Evolutionary conservation across 2,888 invertebrate genomes (phyloP), one percentile per base, ranked within the genome.

Genomic region (Philereme vetulata): DNA sequence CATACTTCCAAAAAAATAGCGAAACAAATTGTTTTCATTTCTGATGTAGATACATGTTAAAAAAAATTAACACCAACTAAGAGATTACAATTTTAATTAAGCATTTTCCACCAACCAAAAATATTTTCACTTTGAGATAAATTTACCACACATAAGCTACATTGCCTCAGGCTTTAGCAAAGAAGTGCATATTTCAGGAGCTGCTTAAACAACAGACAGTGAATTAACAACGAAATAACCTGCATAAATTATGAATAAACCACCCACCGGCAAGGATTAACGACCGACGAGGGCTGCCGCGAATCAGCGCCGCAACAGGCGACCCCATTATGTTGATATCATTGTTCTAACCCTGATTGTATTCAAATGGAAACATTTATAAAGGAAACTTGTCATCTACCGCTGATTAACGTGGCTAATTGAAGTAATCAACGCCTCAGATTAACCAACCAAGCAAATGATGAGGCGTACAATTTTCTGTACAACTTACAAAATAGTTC

Each of bases 241-340:
- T 85, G 81, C 85, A 87, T 88, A 86, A 86, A 86, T 84, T 81
- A 85, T 84, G 82, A 84, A 84, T 80, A 83, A 83, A 76, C 82
- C 76, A 68, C 74, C 82, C 76, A 68, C 74, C 75, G 79, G 82
- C 79, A 74, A 75, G 81, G 82, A 85, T 85, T 87, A 88, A 88
- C 82, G 84, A 82, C 75, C 78, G 73, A 74, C 76, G 74, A 69
- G 77, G 76, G 76, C 69, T 56, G 68, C 76, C 74, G 71, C 74
- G 70, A 74, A 77, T 78, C 77, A 73, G 67, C 74, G 70, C 75
- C 73, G 75, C 74, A 74, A 75, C 77, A 74, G 73, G 73, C 76
- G 66, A 53, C 55, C 61, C 61, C 61, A 53, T 67, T 66, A 62
- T 64, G 64, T 65, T 59, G 40, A 62, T 63, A 61, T 61, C 60